Conservation (phyloP, 2,113 vertebrate genomes). For the Spea multiplicata region DNA sequence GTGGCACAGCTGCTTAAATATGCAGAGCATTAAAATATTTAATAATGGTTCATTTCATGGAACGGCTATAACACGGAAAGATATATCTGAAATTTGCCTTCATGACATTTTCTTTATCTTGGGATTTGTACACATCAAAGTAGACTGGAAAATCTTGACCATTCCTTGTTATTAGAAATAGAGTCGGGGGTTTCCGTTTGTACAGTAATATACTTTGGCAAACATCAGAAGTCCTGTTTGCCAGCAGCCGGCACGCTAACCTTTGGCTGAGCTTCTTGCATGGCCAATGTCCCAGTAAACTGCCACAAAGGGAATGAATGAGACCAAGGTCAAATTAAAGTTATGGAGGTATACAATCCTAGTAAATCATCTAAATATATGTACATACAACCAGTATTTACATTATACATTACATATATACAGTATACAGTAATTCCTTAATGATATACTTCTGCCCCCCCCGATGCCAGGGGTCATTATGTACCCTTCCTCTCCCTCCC, state of each 20-base stretch:
- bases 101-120: neutral
- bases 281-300: constrained; percentile 60
- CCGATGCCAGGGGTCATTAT: too few species aligned
- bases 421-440: too few species aligned
- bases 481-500: too few species aligned
- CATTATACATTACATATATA: too few species aligned
- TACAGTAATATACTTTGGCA: constrained; percentile 66
- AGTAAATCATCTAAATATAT: too few species aligned
- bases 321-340: constrained; percentile 69
- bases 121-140: constrained; percentile 8
- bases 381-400: too few species aligned
- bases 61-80: too few species aligned
- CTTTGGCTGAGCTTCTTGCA: constrained; percentile 63
- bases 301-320: constrained; percentile 64
- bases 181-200: constrained; percentile 65
- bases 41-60: too few species aligned
- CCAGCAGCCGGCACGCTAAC: constrained; percentile 62
- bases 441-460: too few species aligned
- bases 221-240: constrained; percentile 48
- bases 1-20: too few species aligned
- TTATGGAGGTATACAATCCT: neutral
- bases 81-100: neutral
- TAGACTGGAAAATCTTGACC: neutral
- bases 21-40: too few species aligned
- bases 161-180: constrained; percentile 28